Conservation (phyloP, 2,113 vertebrate species). For the Dicaeum eximium region DNA sequence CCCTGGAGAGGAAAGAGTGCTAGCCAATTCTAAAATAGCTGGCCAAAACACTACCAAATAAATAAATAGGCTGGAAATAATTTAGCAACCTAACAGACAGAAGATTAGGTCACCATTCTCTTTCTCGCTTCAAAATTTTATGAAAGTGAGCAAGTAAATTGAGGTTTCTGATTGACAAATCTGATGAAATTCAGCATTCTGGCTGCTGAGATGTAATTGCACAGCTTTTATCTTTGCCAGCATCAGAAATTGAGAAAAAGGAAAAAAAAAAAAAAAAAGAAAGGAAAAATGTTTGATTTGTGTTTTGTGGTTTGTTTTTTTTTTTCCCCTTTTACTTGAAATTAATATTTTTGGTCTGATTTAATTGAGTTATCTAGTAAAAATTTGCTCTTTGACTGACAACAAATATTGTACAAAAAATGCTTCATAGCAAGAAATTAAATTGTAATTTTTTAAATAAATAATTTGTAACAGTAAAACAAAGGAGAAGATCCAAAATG, state of each 20-base stretch:
- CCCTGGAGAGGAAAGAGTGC: neutral
- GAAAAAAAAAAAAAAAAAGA: too few species aligned
- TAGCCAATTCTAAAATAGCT: slow-evolving; percentile 12
- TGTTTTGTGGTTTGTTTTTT: neutral
- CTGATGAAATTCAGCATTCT: slow-evolving; percentile 2
- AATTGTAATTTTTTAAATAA: neutral
- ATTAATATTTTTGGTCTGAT: neutral
- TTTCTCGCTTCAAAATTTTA: neutral
- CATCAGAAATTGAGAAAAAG: neutral
- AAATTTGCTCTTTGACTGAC: neutral
- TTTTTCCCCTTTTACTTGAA: neutral
- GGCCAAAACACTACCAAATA: neutral
- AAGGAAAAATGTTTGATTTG: neutral
- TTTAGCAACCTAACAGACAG: neutral
- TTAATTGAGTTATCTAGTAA: neutral
- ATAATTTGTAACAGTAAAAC: neutral
- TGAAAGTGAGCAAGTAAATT: slow-evolving; percentile 5
- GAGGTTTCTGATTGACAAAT: slow-evolving; percentile 50
- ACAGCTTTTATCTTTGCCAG: slow-evolving; percentile 4
- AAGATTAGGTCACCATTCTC: neutral
- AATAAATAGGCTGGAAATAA: neutral
- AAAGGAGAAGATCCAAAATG: neutral
- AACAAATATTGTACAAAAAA: neutral
- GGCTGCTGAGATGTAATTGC: slow-evolving; percentile 1
- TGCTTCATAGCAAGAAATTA: neutral